Evolutionary conservation across 2,888 invertebrate species (phyloP).

Genomic region (Megalurothrips usitatus): DNA sequence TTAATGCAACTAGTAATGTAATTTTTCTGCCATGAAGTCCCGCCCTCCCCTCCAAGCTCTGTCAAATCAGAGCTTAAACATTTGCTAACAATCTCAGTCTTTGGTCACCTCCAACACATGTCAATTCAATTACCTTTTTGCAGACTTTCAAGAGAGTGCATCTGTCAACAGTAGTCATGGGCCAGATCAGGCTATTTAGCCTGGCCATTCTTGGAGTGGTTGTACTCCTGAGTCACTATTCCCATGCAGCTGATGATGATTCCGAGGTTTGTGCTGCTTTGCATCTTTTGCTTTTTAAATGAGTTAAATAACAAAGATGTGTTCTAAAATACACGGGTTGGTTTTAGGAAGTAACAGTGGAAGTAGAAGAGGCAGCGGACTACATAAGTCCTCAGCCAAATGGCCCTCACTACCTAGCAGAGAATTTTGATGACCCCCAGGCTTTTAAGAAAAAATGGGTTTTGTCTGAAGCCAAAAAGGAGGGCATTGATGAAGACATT

Average conservation of each 20-base stretch:
- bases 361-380: background rate
- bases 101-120: no score
- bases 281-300: background rate
- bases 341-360: background rate
- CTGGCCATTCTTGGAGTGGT: background rate
- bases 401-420: constrained; percentile 53
- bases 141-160: no score
- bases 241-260: background rate
- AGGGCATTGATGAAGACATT: constrained; percentile 75
- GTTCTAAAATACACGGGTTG: background rate
- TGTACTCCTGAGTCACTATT: background rate
- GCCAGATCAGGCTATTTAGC: background rate
- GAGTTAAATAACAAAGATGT: background rate
- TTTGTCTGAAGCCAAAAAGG: constrained; percentile 86
- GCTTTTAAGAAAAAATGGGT: constrained; percentile 77
- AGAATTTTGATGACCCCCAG: constrained; percentile 72
- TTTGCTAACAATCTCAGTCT: no score
- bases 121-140: no score
- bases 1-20: no score
- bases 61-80: no score
- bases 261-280: background rate
- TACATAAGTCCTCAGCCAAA: background rate
- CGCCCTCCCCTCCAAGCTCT: no score
- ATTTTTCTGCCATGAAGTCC: no score
- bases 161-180: background rate